These are phyloP conservation scores for Gonocerus acuteangulatus DNA, from an alignment of 2,888 invertebrate genomes.

Conservation along the genomic window DNA sequence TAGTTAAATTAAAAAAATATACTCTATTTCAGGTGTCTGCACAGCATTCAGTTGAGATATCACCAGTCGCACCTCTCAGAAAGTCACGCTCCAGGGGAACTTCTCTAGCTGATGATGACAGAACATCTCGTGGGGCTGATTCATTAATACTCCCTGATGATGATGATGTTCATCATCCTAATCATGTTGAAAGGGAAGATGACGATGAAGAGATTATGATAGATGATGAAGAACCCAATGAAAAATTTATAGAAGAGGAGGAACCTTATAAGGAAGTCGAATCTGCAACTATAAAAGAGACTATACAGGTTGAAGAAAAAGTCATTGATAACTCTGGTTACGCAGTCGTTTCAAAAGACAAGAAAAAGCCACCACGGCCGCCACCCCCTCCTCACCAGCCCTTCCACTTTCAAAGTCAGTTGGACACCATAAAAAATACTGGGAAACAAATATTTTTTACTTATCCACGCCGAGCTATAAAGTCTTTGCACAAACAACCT, in stretches of 20 bases:
- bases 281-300: conserved; percentile 4
- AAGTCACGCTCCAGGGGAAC: conserved; percentile 52
- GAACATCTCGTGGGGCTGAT: conserved; percentile 55
- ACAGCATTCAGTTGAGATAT: conserved; percentile 42
- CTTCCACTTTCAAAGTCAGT: conserved; percentile 31
- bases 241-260: conserved; percentile 22
- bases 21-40: conserved; percentile 41
- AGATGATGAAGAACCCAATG: conserved; percentile 21
- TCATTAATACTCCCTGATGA: conserved; percentile 46
- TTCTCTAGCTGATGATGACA: conserved; percentile 57
- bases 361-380: conserved; percentile 49
- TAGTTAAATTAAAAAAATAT: too few species aligned
- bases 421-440: conserved; percentile 37
- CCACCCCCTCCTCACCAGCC: conserved; percentile 53
- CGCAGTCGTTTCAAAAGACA: conserved; percentile 62
- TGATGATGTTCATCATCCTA: conserved; percentile 27
- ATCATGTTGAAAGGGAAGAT: conserved; percentile 28
- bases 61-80: conserved; percentile 38
- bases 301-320: conserved; percentile 37
- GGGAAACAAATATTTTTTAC: conserved; percentile 39
- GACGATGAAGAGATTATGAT: conserved; percentile 30
- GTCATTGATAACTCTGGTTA: conserved; percentile 52
- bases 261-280: not conserved
- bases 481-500: conserved; percentile 50
- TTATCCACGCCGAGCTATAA: conserved; percentile 38